phyloP scores from a whole-genome alignment of 2,797 vertebrate genomes.

The Darevskia nairensis region DNA sequence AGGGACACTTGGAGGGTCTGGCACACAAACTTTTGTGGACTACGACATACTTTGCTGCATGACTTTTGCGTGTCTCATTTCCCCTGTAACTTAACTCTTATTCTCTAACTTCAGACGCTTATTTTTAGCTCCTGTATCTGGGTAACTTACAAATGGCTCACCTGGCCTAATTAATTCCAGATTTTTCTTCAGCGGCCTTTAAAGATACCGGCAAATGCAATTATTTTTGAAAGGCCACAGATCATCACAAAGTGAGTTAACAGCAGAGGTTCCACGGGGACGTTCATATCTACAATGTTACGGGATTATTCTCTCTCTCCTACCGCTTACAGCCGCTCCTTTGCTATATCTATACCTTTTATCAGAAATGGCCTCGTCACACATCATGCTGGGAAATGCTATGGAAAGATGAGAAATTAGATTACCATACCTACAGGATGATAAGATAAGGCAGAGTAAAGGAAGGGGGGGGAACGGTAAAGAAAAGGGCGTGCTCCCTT shows the following conservation, averaged over 20 bases:
- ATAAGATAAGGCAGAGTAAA: not conserved
- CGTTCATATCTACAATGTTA: conserved; percentile 7
- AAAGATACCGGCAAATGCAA: conserved; percentile 22
- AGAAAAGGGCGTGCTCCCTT: not conserved
- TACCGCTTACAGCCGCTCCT: not conserved
- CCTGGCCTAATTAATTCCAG: conserved; percentile 24
- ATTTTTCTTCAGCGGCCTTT: conserved; percentile 14
- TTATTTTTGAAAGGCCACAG: conserved; percentile 25
- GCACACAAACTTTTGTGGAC: not conserved
- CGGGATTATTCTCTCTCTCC: conserved; percentile 8
- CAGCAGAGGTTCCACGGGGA: not conserved
- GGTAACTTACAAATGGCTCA: conserved; percentile 8
- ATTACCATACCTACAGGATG: conserved; percentile 1
- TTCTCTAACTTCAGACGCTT: not conserved
- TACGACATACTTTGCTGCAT: not conserved
- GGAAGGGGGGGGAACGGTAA: not conserved
- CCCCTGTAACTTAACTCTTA: not conserved
- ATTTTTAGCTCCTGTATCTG: conserved; percentile 1
- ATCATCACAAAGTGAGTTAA: conserved; percentile 20
- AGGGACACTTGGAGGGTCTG: not conserved
- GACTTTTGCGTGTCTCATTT: not conserved
- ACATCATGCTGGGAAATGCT: conserved; percentile 32
- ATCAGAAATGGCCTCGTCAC: conserved; percentile 13
- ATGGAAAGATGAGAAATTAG: conserved; percentile 38
- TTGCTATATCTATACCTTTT: conserved; percentile 12